Evolutionary conservation across 2,113 vertebrate genomes (phyloP).

Genomic region (Callorhinus ursinus): DNA sequence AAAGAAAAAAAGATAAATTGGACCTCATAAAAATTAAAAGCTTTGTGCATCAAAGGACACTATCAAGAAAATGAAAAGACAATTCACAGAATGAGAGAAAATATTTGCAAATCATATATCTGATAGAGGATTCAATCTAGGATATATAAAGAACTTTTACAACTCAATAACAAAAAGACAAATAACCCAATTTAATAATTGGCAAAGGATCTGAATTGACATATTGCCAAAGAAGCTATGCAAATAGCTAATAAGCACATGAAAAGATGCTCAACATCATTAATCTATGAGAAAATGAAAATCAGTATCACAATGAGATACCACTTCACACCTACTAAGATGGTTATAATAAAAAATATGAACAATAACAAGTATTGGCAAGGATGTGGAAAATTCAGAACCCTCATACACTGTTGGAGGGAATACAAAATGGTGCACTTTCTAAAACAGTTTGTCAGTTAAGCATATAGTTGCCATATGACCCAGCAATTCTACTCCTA

Average conservation of each 20-base stretch:
- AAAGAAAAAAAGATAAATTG: neutral
- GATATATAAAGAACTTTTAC: neutral
- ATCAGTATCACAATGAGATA: neutral
- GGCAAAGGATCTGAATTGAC: neutral
- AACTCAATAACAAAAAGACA: neutral
- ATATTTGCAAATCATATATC: neutral
- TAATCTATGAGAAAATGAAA: neutral
- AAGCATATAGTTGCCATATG: neutral
- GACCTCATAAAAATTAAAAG: neutral
- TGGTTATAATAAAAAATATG: neutral
- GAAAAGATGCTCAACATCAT: neutral
- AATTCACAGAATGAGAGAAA: neutral
- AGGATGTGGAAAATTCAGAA: neutral
- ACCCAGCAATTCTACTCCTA: neutral
- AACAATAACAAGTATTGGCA: neutral
- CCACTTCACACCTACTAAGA: neutral
- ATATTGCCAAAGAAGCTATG: neutral
- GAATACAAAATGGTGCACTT: neutral
- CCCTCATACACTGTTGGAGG: neutral
- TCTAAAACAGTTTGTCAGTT: neutral
- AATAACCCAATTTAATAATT: slow-evolving; percentile 24
- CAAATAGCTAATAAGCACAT: neutral
- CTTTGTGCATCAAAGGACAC: neutral
- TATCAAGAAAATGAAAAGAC: neutral
- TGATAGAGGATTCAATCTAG: neutral